Evolutionary conservation across 1,140 invertebrate genomes (phyloP).

Genomic region (Hycleus cichorii): DNA sequence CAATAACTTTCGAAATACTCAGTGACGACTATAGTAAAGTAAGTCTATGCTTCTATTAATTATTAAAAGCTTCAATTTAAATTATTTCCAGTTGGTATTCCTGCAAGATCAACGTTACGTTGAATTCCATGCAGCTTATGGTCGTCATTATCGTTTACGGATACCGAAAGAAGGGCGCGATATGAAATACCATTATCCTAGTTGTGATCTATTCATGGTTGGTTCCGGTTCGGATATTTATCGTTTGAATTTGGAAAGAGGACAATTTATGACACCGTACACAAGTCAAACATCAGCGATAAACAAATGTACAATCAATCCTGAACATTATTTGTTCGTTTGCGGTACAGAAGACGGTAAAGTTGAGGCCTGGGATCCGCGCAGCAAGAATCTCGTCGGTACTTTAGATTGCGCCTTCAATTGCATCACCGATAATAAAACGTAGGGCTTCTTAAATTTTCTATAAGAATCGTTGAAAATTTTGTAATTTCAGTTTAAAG

Average conservation of each 20-base stretch:
- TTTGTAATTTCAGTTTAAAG: slow-evolving; percentile 45
- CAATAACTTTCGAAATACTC: slow-evolving; percentile 77
- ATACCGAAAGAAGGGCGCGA: slow-evolving; percentile 95
- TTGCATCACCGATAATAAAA: slow-evolving; percentile 51
- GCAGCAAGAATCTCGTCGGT: slow-evolving; percentile 65
- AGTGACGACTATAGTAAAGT: slow-evolving; percentile 88
- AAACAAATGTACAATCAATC: slow-evolving; percentile 84
- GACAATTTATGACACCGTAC: slow-evolving; percentile 84
- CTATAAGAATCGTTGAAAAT: background rate
- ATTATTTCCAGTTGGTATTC: slow-evolving; percentile 58
- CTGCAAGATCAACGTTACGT: slow-evolving; percentile 82
- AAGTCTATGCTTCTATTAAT: slow-evolving; percentile 25
- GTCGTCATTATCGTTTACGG: slow-evolving; percentile 81
- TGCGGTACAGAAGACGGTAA: slow-evolving; percentile 87
- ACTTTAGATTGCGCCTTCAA: slow-evolving; percentile 80
- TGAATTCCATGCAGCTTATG: slow-evolving; percentile 91
- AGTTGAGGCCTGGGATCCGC: slow-evolving; percentile 94
- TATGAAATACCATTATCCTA: slow-evolving; percentile 81
- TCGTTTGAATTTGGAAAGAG: slow-evolving; percentile 91
- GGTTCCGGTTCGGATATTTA: slow-evolving; percentile 86
- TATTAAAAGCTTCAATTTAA: slow-evolving; percentile 1
- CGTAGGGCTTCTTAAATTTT: slow-evolving; percentile 12
- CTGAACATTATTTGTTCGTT: slow-evolving; percentile 77
- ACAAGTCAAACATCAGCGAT: slow-evolving; percentile 66
- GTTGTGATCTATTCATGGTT: slow-evolving; percentile 88